Conservation (phyloP, 2,888 invertebrate species). For the Sinelater perroti region DNA sequence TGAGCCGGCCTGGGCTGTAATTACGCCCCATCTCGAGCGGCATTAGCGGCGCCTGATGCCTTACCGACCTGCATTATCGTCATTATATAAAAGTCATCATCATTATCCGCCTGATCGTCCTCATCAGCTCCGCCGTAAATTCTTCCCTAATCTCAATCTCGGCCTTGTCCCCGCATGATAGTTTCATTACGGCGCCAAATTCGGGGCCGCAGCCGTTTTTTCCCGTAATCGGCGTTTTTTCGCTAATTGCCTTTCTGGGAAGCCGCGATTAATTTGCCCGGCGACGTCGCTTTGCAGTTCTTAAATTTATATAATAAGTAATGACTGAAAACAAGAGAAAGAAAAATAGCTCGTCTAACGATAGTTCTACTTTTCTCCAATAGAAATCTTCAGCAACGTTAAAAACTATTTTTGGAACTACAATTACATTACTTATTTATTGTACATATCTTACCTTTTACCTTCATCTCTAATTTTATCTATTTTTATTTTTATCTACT, state of each 20-base stretch:
- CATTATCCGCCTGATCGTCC: conserved; percentile 59
- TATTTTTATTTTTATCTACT: too few relatives aligned
- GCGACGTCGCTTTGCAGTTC: too few relatives aligned
- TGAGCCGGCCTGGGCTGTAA: conserved; percentile 55
- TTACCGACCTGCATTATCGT: conserved; percentile 57
- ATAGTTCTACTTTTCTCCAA: too few relatives aligned
- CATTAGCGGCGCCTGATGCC: conserved; percentile 59
- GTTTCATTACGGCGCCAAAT: conserved; percentile 31
- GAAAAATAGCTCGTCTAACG: too few relatives aligned
- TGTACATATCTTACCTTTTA: too few relatives aligned
- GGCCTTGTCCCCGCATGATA: conserved; percentile 32
- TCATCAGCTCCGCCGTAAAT: conserved; percentile 47
- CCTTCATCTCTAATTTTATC: too few relatives aligned
- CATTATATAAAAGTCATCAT: conserved; percentile 62
- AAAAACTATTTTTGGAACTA: too few relatives aligned
- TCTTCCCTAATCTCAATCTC: conserved; percentile 34
- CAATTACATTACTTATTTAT: too few relatives aligned
- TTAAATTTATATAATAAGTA: too few relatives aligned
- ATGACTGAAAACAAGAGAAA: too few relatives aligned
- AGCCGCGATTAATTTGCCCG: too few relatives aligned
- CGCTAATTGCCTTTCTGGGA: conserved; percentile 25
- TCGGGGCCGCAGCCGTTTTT: conserved; percentile 12
- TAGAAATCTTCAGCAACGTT: too few relatives aligned
- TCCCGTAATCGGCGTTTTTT: conserved; percentile 21
- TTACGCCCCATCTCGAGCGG: conserved; percentile 56